Evolutionary conservation across 1,140 invertebrate species (phyloP).

Genomic region (Dreissena rostriformis): DNA sequence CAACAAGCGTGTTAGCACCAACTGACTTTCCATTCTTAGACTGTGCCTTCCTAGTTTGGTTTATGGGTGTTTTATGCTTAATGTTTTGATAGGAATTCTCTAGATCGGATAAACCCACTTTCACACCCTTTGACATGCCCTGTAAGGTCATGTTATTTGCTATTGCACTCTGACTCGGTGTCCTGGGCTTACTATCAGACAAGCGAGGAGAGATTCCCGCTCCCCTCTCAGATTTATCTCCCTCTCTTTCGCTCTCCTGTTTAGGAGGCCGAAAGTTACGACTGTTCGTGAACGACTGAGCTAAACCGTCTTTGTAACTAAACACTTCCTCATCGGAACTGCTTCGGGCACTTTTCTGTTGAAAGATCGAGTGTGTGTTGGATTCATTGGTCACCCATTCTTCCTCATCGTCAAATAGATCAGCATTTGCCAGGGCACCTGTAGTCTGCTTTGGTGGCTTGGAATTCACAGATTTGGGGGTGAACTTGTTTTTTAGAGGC

Average conservation of each 20-base stretch:
- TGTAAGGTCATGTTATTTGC: constrained; percentile 78
- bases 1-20: constrained; percentile 58
- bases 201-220: constrained; percentile 2
- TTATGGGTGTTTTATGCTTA: constrained; percentile 80
- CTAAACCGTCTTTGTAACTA: constrained; percentile 61
- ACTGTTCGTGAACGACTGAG: constrained; percentile 60
- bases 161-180: constrained; percentile 62
- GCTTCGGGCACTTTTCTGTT: constrained; percentile 71
- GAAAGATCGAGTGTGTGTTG: constrained; percentile 73
- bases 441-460: constrained; percentile 20
- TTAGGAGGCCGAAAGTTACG: constrained; percentile 24
- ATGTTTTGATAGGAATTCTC: constrained; percentile 81
- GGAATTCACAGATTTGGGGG: constrained; percentile 37
- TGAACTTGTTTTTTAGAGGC: constrained; percentile 51
- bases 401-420: constrained; percentile 44
- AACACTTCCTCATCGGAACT: constrained; percentile 71
- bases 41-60: constrained; percentile 69
- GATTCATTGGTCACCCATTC: constrained; percentile 51
- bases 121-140: constrained; percentile 71
- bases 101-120: constrained; percentile 75
- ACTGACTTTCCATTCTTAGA: constrained; percentile 41
- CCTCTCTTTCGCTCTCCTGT: constrained; percentile 58
- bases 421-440: constrained; percentile 50
- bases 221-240: constrained; percentile 28
- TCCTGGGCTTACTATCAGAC: constrained; percentile 13